Conservation (phyloP, 2,113 vertebrate genomes). For the Amia ocellicauda region DNA sequence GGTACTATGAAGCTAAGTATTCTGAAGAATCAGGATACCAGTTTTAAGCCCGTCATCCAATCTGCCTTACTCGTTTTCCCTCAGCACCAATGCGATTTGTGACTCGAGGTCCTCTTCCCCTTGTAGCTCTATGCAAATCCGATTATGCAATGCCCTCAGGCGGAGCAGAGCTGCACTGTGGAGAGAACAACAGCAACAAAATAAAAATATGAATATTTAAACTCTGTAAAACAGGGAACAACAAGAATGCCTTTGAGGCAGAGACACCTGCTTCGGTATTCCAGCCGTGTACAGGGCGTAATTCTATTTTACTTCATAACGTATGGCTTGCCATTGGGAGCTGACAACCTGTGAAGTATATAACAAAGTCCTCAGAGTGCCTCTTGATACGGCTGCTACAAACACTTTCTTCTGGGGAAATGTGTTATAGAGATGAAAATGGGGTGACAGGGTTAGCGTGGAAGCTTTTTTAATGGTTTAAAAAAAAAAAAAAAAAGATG, state of each 20-base stretch:
- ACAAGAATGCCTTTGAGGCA: not conserved
- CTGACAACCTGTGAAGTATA: not conserved
- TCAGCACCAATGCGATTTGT: conserved; percentile 44
- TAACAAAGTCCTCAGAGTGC: not conserved
- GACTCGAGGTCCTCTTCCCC: conserved; percentile 61
- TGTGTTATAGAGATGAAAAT: not conserved
- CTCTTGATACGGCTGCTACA: not conserved
- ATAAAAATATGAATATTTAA: conserved; percentile 17
- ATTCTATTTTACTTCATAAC: not conserved
- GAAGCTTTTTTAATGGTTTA: no score
- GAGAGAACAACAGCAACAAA: conserved; percentile 9
- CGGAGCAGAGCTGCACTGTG: conserved; percentile 65
- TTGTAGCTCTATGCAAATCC: conserved; percentile 62
- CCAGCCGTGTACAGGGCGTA: not conserved
- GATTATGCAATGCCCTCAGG: conserved; percentile 54
- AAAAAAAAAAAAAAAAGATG: no score
- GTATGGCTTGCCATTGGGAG: not conserved
- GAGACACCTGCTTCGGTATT: conserved; percentile 2
- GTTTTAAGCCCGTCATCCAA: no score
- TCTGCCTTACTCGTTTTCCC: conserved; percentile 70
- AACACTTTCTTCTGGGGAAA: not conserved
- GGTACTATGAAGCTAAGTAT: no score
- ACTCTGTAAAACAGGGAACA: not conserved
- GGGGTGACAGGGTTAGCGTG: no score
- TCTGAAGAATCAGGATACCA: no score